Conservation (phyloP, 2,113 vertebrate species). For the Ctenodactylus gundi region DNA sequence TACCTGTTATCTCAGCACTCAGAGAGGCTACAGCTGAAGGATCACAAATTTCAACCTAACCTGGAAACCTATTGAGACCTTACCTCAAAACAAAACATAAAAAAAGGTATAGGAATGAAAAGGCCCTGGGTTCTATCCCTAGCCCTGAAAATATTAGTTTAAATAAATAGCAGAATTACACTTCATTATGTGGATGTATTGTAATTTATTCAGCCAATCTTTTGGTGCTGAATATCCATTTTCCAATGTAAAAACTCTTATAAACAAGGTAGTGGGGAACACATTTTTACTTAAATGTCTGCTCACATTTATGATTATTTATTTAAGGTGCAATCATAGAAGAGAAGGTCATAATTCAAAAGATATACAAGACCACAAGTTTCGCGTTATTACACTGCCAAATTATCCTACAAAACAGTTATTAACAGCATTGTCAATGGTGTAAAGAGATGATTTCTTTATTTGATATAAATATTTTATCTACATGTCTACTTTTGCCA, state of each 20-base stretch:
- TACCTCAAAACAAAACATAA: neutral
- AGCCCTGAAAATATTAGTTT: neutral
- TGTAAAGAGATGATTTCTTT: neutral
- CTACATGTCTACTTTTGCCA: neutral
- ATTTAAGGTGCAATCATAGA: neutral
- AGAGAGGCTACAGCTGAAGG: neutral
- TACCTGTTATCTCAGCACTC: neutral
- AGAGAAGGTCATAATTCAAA: neutral
- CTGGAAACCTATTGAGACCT: neutral
- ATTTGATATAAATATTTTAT: neutral
- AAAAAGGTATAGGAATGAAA: neutral
- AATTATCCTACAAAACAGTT: neutral
- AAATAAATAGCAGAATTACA: neutral
- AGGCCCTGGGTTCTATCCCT: neutral
- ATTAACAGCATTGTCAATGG: neutral
- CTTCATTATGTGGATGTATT: neutral
- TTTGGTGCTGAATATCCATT: constrained; percentile 13
- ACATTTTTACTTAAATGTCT: neutral
- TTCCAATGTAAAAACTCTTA: neutral
- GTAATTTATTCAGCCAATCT: neutral
- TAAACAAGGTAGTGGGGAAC: neutral
- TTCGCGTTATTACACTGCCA: neutral
- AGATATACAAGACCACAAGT: neutral
- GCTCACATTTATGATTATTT: neutral
- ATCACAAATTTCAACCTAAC: neutral